Percentiles rank a stretch among this genome's conserved stretches.
These are phyloP conservation scores for Cephus pulcher DNA, from an alignment of 2,888 invertebrate genomes.

Conservation along the genomic window DNA sequence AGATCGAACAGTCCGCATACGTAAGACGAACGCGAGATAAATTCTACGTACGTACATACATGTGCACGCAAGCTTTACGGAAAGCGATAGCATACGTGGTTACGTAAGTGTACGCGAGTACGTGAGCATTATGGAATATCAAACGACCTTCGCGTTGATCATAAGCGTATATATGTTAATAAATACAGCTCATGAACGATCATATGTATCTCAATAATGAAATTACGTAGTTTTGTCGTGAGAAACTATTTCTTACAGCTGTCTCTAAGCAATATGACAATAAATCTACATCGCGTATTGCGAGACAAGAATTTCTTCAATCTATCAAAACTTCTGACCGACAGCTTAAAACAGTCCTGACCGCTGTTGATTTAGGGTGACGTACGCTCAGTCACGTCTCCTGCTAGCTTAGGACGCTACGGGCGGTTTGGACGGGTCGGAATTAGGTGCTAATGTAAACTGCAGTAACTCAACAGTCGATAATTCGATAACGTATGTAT, in stretches of 20 bases:
- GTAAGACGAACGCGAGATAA: not conserved
- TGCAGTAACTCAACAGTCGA: constrained; percentile 20
- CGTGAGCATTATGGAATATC: not conserved
- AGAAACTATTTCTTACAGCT: not conserved
- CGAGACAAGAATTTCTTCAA: not conserved
- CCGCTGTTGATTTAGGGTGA: not conserved
- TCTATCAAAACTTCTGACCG: not conserved
- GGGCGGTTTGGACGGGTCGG: constrained; percentile 31
- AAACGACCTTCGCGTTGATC: not conserved
- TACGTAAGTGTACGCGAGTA: not conserved
- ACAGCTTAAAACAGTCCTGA: not conserved
- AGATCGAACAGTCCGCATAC: not conserved
- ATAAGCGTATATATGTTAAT: not conserved
- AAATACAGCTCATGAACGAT: not conserved
- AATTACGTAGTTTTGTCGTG: not conserved
- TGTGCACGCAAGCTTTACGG: not conserved
- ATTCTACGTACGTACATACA: not conserved
- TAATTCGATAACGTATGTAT: constrained; percentile 14
- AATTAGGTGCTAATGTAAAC: constrained; percentile 41
- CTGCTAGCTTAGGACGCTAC: constrained; percentile 41
- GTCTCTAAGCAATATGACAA: not conserved
- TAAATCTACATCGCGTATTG: not conserved
- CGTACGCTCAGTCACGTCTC: not conserved
- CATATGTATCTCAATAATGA: not conserved
- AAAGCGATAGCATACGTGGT: not conserved